Base-by-base conservation (phyloP, 2,888 invertebrate species). In the Nymphalis polychloros region DNA sequence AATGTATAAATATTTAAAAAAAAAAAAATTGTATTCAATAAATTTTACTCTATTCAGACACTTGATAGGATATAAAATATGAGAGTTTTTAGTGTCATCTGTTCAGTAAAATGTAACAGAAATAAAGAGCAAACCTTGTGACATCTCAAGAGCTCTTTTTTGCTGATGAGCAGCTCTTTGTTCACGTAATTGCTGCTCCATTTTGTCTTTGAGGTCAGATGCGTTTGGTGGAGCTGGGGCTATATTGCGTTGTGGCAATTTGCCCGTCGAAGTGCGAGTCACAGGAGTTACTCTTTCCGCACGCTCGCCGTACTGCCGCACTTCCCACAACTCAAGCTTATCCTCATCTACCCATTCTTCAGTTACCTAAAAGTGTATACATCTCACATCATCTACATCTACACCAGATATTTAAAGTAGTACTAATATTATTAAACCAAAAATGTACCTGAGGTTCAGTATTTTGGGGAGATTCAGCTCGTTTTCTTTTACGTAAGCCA, bases 341-440 rank as follows among this genome's bases (percentile, higher is more conserved):
- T 98, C 98, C 87, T 99, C 99, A 76, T 98, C 98, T 0, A 98
- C 96, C 99, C 99, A 99, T 80, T 97, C 97, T 87, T 99, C 98
- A 0, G 96, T 95, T 16, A 98, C 97, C 92, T 92, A 65, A 17
- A 61, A 64, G 46, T 53, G 46, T 59, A 59, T 16, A 35, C 19
- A 50, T 31, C 41, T 8, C 20, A 48, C n/a, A 13, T 41, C 49
- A 48, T 7, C 41, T 60, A 46, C 41, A 41, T 57, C 41, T 41
- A 41, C 13, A 13, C 41, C 3, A 5, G 19, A 41, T 41, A 57
- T 41, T 41, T 19, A 7, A 55, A 27, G 3, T 35, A 1, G 5
- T 17, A 31, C 27, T 27, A 46, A 31, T 16, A 46, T 47, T 10
- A 23, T 47, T 59, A 20, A 55, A 62, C 27, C 20, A 4, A 50